phyloP scores from a whole-genome alignment of 2,888 invertebrate genomes.

The Steinernema scapterisci region DNA sequence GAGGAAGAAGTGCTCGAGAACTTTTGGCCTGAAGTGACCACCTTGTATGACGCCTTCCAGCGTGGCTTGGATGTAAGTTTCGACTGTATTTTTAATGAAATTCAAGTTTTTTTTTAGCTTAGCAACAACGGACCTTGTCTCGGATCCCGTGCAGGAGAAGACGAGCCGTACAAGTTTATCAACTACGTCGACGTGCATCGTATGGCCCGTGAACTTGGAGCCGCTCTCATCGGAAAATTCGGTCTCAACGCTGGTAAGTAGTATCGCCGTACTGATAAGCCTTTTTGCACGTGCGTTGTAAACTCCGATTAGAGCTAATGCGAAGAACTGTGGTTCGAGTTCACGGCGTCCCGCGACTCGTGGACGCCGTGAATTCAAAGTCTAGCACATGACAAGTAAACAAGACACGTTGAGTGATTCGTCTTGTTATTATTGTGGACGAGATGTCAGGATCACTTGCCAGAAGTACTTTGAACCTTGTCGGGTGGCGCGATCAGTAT shows the following conservation, averaged over 20 bases:
- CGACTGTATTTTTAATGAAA: not conserved
- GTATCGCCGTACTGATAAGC: constrained; percentile 11
- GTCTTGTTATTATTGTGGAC: constrained; percentile 21
- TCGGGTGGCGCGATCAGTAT: constrained; percentile 30
- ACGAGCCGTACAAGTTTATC: constrained; percentile 50
- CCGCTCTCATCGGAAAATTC: constrained; percentile 48
- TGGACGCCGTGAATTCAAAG: not conserved
- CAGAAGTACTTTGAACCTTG: constrained; percentile 33
- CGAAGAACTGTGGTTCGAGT: not conserved
- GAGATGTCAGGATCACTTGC: not conserved
- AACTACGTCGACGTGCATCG: constrained; percentile 53
- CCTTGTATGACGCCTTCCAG: constrained; percentile 60
- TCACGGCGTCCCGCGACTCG: not conserved
- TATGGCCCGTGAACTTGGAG: constrained; percentile 48
- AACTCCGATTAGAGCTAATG: not conserved
- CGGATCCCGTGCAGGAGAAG: constrained; percentile 48
- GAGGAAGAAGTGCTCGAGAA: constrained; percentile 44
- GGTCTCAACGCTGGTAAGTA: constrained; percentile 51
- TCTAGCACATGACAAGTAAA: not conserved
- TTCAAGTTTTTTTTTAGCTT: constrained; percentile 46
- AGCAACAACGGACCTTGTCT: constrained; percentile 56
- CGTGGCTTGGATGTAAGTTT: constrained; percentile 55
- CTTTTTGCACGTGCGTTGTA: not conserved
- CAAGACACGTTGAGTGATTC: not conserved
- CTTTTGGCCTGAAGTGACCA: constrained; percentile 58